Base-by-base conservation (phyloP, 2,797 vertebrate genomes). In the Thunnus albacares region DNA sequence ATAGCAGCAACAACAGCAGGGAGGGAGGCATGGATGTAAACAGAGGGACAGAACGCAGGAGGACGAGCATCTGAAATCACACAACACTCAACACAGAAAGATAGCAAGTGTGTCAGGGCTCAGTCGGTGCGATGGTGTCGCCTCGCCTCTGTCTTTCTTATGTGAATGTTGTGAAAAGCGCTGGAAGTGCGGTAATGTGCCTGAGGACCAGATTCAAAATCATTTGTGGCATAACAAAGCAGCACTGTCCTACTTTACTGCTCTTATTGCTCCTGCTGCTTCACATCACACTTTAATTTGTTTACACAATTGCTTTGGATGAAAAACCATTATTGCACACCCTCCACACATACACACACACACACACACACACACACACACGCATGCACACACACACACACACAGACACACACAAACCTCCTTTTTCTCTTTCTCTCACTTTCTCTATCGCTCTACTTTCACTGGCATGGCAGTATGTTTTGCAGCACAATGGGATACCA, bases 241-340 rank as follows among this genome's bases (percentile, higher is more conserved):
- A 51, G 81, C 81, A 45, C 76, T 86, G 85, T 87, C 82, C 88
- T 85, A 83, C 89, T 89, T 89, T 70, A 58, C 57, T 81, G 77
- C 85, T 74, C 73, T 58, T 58, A 49, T 45, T 56, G 64, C 70
- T 86, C 72, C 55, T 73, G 81, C 80, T 87, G 86, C 74, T 87
- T 85, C 78, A 64, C 81, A 84, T 88, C 83, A 84, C 90, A 90
- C 88, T 92, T 93, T 84, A 30, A 87, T 87, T 91, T 93, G 90
- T 94, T 93, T 87, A 87, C 85, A 88, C 74, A 78, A 85, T 88
- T 80, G 85, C 73, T 81, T 71, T 82, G 81, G 82, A 89, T 76
- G 81, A 82, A 78, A 81, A 77, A 71, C 86, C 83, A 82, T 82
- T 62, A 56, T 72, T 83, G 79, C 77, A 90, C 81, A 80, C 81